Base-by-base conservation (phyloP, 64 coral and sea anemone genomes). In the Pocillopora damicornis region DNA sequence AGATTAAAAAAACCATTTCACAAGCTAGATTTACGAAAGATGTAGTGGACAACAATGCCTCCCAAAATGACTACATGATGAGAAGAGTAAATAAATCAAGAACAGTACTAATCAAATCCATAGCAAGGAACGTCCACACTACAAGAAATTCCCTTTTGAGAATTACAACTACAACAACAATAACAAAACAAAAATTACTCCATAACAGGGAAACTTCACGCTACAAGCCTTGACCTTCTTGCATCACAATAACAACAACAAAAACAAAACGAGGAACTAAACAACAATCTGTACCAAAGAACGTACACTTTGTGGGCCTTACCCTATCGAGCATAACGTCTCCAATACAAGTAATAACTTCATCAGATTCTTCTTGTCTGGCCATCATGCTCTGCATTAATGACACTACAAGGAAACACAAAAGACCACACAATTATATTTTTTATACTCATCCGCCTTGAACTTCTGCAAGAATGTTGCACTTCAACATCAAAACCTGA, bases 241-340 rank as follows among this genome's bases (percentile, higher is more conserved):
- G 42, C 42, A 51, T 51, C 42, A 51, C 42, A 51, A 51, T 51
- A 2, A 51, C 42, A 51, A 51, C 42, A 51, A 51, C 42, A 51
- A 51, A 2, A 51, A 51, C 42, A 51, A 51, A 51, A 7, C 2
- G 42, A 51, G 42, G 3, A 51, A 51, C 42, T 51, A 7, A 51
- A 51, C 66, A 26, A 30, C 66, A 26, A 30, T 35, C n/a, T 14
- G 35, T 87, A 25, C 15, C 13, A 76, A 17, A 75, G 15, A 76
- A 58, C 51, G 68, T 5, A 58, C 72, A 56, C 23, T 26, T 20
- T 26, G 45, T 59, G 13, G 59, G 25, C 58, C 77, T 84, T 75
- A 96, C 97, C 84, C 97, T 95, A 34, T 99, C 88, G 20, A 99
- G 86, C 88, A 99, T 88, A 60, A 99, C 89, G 58, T 99, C 97